Percentiles rank a stretch among this genome's conserved stretches.
Evolutionary conservation across 2,797 vertebrate genomes (phyloP).

Genomic region (Rhinophrynus dorsalis): DNA sequence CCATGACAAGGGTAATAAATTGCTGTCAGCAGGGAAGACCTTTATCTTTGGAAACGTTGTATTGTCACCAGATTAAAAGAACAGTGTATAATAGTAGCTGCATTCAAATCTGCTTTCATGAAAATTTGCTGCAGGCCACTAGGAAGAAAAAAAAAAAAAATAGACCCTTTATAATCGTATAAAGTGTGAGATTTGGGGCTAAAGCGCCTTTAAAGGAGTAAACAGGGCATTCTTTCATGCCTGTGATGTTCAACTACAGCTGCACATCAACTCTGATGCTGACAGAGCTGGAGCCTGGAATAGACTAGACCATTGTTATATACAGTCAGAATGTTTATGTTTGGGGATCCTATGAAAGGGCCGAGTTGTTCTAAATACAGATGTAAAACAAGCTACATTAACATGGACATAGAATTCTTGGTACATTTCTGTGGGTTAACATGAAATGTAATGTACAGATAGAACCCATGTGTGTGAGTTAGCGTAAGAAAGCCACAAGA

Average conservation of each 20-base stretch:
- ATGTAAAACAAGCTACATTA: neutral
- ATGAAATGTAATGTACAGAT: neutral
- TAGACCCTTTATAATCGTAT: no score
- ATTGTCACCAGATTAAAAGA: no score
- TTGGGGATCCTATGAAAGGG: neutral
- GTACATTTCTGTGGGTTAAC: neutral
- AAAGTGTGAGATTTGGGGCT: neutral
- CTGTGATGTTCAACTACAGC: slow-evolving; percentile 31
- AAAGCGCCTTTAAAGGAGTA: neutral
- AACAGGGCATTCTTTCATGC: slow-evolving; percentile 31
- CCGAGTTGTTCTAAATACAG: neutral
- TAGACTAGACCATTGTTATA: slow-evolving; percentile 8
- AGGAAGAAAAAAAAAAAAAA: no score
- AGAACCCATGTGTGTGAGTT: no score
- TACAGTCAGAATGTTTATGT: neutral
- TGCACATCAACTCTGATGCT: slow-evolving; percentile 16
- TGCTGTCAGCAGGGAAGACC: no score
- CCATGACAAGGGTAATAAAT: no score
- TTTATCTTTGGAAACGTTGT: no score
- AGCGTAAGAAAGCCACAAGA: no score
- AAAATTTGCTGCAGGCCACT: no score
- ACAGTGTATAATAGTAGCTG: no score
- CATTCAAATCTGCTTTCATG: no score
- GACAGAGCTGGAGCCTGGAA: slow-evolving; percentile 7
- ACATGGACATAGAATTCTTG: neutral